phyloP scores from a whole-genome alignment of 2,113 vertebrate species.

The Colossoma macropomum region DNA sequence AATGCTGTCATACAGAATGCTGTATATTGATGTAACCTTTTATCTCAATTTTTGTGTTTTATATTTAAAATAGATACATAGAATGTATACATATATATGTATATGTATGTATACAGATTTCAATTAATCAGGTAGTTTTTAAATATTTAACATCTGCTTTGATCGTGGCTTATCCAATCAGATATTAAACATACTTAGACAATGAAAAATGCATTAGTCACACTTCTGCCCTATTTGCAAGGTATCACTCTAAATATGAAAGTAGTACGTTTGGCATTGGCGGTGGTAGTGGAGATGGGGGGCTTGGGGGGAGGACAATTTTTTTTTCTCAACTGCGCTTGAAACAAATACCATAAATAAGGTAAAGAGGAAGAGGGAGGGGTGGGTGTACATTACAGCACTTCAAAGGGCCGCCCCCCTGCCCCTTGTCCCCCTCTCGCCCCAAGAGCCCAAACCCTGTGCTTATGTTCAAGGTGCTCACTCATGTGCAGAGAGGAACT shows the following conservation, averaged over 20 bases:
- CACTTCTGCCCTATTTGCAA: neutral
- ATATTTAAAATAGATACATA: too few species aligned
- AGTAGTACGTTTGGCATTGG: neutral
- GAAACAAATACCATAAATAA: conserved; percentile 62
- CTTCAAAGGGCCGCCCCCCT: conserved; percentile 45
- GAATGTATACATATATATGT: too few species aligned
- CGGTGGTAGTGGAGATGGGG: neutral
- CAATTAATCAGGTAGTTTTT: too few species aligned
- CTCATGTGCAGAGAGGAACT: conserved; percentile 56
- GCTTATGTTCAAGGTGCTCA: conserved; percentile 59
- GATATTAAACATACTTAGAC: too few species aligned
- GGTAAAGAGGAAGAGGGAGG: conserved; percentile 58
- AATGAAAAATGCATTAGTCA: too few species aligned
- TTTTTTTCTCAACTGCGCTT: conserved; percentile 57
- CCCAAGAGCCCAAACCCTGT: conserved; percentile 50
- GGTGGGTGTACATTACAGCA: conserved; percentile 61
- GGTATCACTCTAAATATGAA: conserved; percentile 39
- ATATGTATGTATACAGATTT: too few species aligned
- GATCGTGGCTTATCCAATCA: too few species aligned
- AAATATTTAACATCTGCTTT: too few species aligned
- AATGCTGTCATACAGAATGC: too few species aligned
- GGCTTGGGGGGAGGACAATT: conserved; percentile 35
- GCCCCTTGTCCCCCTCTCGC: conserved; percentile 12
- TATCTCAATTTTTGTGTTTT: too few species aligned
- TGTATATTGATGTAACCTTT: too few species aligned